Evolutionary conservation across 2,888 invertebrate species (phyloP).

Genomic region (Leucoma salicis): DNA sequence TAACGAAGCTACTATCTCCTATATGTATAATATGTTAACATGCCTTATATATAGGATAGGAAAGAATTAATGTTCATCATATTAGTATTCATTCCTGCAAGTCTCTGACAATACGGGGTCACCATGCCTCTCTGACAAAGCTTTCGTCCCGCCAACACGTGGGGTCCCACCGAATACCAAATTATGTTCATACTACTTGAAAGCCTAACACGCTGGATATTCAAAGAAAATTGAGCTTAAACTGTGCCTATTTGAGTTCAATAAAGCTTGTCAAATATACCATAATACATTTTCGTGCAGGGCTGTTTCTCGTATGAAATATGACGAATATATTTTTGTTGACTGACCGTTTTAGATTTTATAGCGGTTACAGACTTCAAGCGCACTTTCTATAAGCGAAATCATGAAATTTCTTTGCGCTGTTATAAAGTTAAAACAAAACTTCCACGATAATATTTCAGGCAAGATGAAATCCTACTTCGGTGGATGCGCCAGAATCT

Average conservation of each 20-base stretch:
- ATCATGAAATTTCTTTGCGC: too few species aligned
- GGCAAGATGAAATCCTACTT: too few species aligned
- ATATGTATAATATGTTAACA: too few species aligned
- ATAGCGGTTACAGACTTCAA: too few species aligned
- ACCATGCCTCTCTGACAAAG: constrained; percentile 48
- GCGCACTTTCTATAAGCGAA: too few species aligned
- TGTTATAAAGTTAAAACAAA: too few species aligned
- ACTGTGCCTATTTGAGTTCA: constrained; percentile 40
- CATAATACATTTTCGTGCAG: constrained; percentile 21
- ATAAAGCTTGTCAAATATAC: constrained; percentile 39
- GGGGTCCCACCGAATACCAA: constrained; percentile 64
- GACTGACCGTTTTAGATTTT: too few species aligned
- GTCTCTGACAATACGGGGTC: constrained; percentile 27
- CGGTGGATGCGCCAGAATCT: too few species aligned
- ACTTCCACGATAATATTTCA: too few species aligned
- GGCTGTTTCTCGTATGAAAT: constrained; percentile 25
- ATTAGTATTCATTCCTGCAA: background rate
- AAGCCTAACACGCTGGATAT: constrained; percentile 43
- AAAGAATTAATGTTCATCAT: too few species aligned
- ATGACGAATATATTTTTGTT: constrained; percentile 15
- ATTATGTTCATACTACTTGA: constrained; percentile 55
- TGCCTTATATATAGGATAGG: too few species aligned
- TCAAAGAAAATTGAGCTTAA: constrained; percentile 52
- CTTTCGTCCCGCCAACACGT: constrained; percentile 73
- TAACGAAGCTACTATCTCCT: too few species aligned